A percentile compares a stretch with the other conserved stretches of the same genome.
Evolutionary conservation across 2,797 vertebrate genomes (phyloP).

Genomic region (Amazona finschi): DNA sequence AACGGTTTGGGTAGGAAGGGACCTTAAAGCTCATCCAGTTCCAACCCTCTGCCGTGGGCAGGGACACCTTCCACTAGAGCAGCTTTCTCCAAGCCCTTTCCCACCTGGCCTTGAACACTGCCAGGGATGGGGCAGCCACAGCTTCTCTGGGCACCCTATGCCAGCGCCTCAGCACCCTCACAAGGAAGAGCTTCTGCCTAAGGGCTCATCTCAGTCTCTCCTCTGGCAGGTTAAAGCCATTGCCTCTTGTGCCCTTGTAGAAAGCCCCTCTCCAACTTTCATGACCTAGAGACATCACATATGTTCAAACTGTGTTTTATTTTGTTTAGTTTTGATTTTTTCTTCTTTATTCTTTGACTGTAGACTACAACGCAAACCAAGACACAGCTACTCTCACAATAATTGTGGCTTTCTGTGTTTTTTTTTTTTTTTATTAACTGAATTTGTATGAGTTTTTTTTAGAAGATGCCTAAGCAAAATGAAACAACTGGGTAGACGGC

Average conservation of each 20-base stretch:
- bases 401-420: neutral
- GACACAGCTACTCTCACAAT: neutral
- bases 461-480: neutral
- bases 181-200: neutral
- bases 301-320: neutral
- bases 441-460: neutral
- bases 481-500: slow-evolving; percentile 3
- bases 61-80: neutral
- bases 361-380: neutral
- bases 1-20: neutral
- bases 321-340: neutral
- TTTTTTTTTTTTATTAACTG: neutral
- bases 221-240: neutral
- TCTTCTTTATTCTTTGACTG: neutral
- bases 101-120: neutral
- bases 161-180: neutral
- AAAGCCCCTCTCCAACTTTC: neutral
- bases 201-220: neutral
- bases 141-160: neutral
- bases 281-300: neutral
- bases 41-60: neutral
- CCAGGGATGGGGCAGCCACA: neutral
- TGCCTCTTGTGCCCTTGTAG: neutral
- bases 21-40: neutral
- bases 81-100: neutral